Conservation (phyloP, 2,797 vertebrate species). For the Catostomus latipinnis region DNA sequence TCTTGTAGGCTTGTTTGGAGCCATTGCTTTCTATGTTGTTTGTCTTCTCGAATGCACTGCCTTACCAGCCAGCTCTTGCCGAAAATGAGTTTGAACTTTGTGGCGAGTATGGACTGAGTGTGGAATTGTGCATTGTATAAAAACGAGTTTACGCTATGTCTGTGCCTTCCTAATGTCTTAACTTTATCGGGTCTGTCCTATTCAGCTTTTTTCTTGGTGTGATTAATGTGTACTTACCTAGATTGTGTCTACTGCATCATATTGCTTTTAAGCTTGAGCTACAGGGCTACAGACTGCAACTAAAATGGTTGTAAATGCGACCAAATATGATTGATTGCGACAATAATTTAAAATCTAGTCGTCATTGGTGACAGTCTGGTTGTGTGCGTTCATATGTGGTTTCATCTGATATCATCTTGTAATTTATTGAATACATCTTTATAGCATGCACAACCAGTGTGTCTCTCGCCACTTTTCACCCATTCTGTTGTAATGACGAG, state of each 20-base stretch:
- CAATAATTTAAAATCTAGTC: no score
- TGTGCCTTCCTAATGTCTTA: constrained; percentile 59
- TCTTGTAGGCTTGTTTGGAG: constrained; percentile 19
- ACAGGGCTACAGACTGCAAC: no score
- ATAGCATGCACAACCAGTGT: no score
- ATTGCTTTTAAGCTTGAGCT: no score
- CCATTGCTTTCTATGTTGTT: constrained; percentile 20
- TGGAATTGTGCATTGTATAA: constrained; percentile 45
- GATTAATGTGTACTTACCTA: neutral
- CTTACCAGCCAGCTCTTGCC: constrained; percentile 44
- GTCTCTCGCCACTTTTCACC: no score
- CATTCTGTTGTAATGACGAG: no score
- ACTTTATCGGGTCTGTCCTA: constrained; percentile 25
- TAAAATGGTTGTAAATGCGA: no score
- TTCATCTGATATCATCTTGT: no score
- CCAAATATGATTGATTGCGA: no score
- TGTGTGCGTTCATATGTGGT: no score
- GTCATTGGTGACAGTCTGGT: no score
- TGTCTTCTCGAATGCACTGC: constrained; percentile 50
- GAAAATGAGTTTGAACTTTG: neutral
- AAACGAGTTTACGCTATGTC: constrained; percentile 44
- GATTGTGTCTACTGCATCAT: neutral
- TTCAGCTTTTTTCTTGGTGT: constrained; percentile 1
- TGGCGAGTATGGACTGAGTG: constrained; percentile 17
- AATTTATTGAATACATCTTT: no score